Percentiles rank a stretch among this genome's conserved stretches.
phyloP scores from a whole-genome alignment of 1,140 invertebrate genomes.

The Orchesella cincta region DNA sequence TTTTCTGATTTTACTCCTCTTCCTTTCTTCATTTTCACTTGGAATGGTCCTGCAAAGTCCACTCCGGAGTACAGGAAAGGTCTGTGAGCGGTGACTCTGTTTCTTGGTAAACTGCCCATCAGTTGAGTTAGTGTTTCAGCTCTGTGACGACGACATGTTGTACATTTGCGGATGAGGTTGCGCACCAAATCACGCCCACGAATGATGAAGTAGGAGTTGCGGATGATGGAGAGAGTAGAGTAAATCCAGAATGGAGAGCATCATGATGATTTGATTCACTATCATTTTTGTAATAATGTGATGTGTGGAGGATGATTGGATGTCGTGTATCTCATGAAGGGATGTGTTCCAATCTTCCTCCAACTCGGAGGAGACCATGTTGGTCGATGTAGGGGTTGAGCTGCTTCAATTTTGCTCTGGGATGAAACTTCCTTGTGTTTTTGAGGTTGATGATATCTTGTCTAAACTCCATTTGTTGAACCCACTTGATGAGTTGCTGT shows the following conservation, averaged over 20 bases:
- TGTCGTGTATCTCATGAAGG: neutral
- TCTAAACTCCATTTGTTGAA: neutral
- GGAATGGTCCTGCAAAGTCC: neutral
- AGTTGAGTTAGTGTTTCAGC: too few species aligned
- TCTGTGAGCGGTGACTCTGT: too few species aligned
- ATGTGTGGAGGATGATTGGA: neutral
- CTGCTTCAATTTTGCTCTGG: neutral
- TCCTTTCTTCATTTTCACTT: neutral
- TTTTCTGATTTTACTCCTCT: neutral
- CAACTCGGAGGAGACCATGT: conserved; percentile 45
- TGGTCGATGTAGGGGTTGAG: conserved; percentile 40
- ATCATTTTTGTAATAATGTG: conserved; percentile 44
- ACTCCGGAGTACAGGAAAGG: neutral
- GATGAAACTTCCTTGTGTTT: neutral
- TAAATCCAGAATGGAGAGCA: too few species aligned
- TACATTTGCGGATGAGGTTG: too few species aligned
- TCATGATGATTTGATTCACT: too few species aligned
- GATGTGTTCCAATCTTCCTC: conserved; percentile 43
- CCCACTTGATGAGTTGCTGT: neutral
- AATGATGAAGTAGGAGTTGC: too few species aligned
- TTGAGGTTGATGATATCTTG: neutral
- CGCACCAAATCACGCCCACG: too few species aligned
- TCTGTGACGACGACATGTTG: too few species aligned
- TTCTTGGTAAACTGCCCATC: too few species aligned
- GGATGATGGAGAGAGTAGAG: too few species aligned